Evolutionary conservation across 2,113 vertebrate genomes (phyloP), one percentile per base, ranked within the genome.

Genomic region (Eulemur macaco): DNA sequence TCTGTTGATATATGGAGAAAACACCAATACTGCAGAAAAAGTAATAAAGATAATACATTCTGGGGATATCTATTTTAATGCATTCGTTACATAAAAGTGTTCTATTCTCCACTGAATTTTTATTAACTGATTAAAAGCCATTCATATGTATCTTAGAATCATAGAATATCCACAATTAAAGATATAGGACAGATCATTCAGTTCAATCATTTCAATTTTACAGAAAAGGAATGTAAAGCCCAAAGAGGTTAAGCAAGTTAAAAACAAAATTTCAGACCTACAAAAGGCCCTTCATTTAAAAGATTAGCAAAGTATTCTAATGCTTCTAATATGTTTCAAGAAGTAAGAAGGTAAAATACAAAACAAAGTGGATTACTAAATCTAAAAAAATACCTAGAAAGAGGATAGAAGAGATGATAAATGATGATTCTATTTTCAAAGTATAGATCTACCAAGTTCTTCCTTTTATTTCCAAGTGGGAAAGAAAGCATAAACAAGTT

Each of bases 201-300:
- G 9, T 47, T 83, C 15, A 69, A 71, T 20, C 5, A 10, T 87
- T 42, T 90, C 25, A 88, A 56, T 97, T 58, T 86, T 68, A 92
- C 63, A 95, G 31, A 94, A 92, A 63, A 95, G 68, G 29, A 92
- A 85, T n/a, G 21, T 29, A 85, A 71, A 84, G 8, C 12, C 23
- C 27, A 47, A 77, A 94, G 21, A 83, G 25, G 20, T 25, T 92
- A 96, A 94, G 8, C 63, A n/a, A 73, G 29, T 87, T 78, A 68
- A 92, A 96, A 89, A 74, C 60, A 78, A 94, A 89, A 64, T 82
- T 86, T 89, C 25, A 91, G n/a, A 80, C 25, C 8, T 60, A 68
- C 20, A 64, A 74, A 87, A 68, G 10, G 3, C 18, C 20, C 52
- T 58, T 91, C 37, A 85, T 71, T 93, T 83, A 89, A 80, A 91